Evolutionary conservation across 1,140 invertebrate species (phyloP), one percentile per base, ranked within the genome.

Genomic region (Lordiphosa collinella): DNA sequence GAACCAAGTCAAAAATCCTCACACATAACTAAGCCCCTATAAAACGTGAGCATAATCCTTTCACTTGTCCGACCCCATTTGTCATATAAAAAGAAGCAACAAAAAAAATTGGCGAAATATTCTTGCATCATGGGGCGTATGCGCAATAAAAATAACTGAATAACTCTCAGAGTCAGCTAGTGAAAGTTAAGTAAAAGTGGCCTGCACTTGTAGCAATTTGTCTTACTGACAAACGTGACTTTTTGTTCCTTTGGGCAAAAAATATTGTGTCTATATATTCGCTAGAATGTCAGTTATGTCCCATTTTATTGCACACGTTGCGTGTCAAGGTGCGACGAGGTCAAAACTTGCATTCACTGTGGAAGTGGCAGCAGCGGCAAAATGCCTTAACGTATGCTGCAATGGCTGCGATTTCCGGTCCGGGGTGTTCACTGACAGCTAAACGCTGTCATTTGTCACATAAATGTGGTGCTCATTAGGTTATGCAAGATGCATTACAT

Each of bases 101-200:
- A 25, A 25, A 25, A 25, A 25, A 25, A 25, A 7, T 25, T 6
- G 22, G 3, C 22, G 35, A 36, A 46, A 43, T 38, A 54, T 68
- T 50, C 36, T 31, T 48, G 37, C 76, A 54, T 44, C 72, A 76
- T 75, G 61, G 5, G 41, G 40, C 73, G 53, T 76, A 76, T 76
- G 76, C 76, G 76, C 76, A 80, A 80, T 80, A 80, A 76, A 82
- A 80, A 80, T 76, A 82, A 82, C 76, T 80, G 74, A 60, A 79
- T 69, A 68, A 40, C 37, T 51, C 18, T 46, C 18, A 41, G 14
- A 64, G 50, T 43, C 52, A 57, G 65, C 41, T 31, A 55, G 49
- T 69, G 55, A 54, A 69, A 68, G 74, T 73, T 22, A 31, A 46
- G 11, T 46, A 18, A 40, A 25, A 40, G 54, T 65, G 58, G 53